Base-by-base conservation (phyloP, 1,140 invertebrate species). In the Brachionus asplanchnoidis region DNA sequence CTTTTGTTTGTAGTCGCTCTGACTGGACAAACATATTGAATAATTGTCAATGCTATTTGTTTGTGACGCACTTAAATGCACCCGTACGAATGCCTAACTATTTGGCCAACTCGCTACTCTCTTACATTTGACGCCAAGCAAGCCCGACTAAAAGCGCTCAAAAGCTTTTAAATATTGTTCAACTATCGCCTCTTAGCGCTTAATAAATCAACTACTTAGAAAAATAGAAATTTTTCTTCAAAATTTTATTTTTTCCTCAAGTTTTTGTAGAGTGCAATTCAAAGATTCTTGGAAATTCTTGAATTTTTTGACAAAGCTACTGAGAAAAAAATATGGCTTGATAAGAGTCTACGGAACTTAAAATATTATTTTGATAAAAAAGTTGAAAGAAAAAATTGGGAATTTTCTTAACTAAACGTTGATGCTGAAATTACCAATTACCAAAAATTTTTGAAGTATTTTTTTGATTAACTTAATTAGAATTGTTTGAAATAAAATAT, bases 51-150 rank as follows among this genome's bases (percentile, higher is more conserved):
- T 60, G 53, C 23, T 60, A 60, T 60, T 60, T 60, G 53, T 60
- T 60, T 60, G n/a, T 60, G 53, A 60, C 53, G 53, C 53, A 60
- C 53, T 60, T 60, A 60, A 60, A 60, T 60, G 53, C 53, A 60
- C 53, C 53, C 53, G 53, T 60, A 60, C 53, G 53, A 60, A 60
- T 60, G 53, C 53, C 53, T 23, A 28, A 28, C 26, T 36, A 60
- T 60, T 60, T 60, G 53, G 5, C 53, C 17, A 60, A 9, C 53
- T 20, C 9, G 53, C 53, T 60, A 60, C 53, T 60, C 53, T 60
- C 8, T 60, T 60, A 60, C 53, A 60, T 60, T 60, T 60, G n/a
- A 53, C n/a, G 20, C 53, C 53, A 60, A 60, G 23, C 53, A 60
- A 60, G 20, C 20, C 20, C 53, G 53, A 60, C 17, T 20, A 60